These are phyloP conservation scores for Eunapius fragilis DNA, from an alignment of 37 sponge, comb jelly and placozoan species.

Conservation along the genomic window DNA sequence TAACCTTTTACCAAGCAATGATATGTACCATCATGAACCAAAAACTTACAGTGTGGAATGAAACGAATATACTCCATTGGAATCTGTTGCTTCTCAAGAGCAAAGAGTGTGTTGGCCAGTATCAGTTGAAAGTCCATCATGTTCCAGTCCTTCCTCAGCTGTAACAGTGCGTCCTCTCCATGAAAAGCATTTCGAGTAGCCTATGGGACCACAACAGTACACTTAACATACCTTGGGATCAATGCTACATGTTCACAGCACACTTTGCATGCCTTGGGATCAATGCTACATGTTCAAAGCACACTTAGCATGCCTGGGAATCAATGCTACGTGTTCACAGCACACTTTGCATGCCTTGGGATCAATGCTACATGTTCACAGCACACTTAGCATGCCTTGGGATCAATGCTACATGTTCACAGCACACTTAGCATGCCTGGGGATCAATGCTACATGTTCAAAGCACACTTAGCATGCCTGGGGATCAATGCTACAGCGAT, in stretches of 20 bases:
- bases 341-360: neutral
- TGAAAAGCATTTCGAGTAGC: constrained; percentile 52
- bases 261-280: neutral
- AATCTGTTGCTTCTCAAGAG: constrained; percentile 23
- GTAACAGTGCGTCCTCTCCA: constrained; percentile 42
- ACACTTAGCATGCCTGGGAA: neutral
- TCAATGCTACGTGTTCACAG: neutral
- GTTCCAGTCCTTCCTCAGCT: constrained; percentile 64
- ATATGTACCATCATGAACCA: no score
- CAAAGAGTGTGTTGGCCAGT: constrained; percentile 49
- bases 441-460: neutral
- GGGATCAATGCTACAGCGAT: neutral
- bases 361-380: neutral
- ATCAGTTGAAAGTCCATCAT: constrained; percentile 47
- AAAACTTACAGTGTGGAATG: constrained; percentile 57
- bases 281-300: neutral
- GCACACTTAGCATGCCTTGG: neutral
- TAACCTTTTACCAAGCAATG: no score
- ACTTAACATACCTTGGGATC: neutral
- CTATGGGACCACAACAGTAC: constrained; percentile 14
- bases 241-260: neutral
- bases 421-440: neutral
- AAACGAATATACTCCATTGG: constrained; percentile 27
- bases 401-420: neutral
- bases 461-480: neutral